Percentiles rank a stretch among this genome's conserved stretches.
These are phyloP conservation scores for Vimba vimba DNA, from an alignment of 2,113 vertebrate genomes.

Conservation along the genomic window DNA sequence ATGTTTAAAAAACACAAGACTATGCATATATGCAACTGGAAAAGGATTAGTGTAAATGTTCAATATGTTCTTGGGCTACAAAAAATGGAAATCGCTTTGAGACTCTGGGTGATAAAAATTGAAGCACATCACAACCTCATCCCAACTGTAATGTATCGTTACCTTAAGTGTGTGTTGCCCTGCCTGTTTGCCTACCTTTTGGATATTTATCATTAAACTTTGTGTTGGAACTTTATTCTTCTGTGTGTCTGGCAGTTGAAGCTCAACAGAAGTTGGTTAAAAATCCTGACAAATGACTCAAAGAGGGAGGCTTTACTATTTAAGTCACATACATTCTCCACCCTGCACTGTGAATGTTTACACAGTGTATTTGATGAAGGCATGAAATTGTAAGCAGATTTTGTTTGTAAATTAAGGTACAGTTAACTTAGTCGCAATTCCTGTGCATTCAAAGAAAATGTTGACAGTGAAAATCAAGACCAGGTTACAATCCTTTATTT, in stretches of 20 bases:
- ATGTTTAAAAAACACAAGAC: conserved; percentile 2
- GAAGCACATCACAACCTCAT: not conserved
- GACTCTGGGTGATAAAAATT: not conserved
- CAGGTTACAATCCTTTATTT: conserved; percentile 62
- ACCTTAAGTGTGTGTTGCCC: no score
- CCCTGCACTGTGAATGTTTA: not conserved
- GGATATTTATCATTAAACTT: no score
- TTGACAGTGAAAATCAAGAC: not conserved
- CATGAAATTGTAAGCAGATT: not conserved
- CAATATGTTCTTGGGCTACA: not conserved
- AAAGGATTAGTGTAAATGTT: not conserved
- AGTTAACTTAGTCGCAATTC: not conserved
- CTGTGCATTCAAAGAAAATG: not conserved
- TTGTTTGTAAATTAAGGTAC: not conserved
- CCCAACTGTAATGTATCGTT: not conserved
- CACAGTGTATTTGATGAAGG: not conserved
- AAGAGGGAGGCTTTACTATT: not conserved
- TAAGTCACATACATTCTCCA: not conserved
- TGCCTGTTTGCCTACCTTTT: no score
- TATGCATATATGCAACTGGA: not conserved
- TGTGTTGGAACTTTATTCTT: no score
- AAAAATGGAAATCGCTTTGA: no score
- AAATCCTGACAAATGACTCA: not conserved
- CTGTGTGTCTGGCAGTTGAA: not conserved
- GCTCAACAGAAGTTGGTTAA: not conserved